Conservation (phyloP, 2,888 invertebrate genomes). For the Drosophila nigritarsus region DNA sequence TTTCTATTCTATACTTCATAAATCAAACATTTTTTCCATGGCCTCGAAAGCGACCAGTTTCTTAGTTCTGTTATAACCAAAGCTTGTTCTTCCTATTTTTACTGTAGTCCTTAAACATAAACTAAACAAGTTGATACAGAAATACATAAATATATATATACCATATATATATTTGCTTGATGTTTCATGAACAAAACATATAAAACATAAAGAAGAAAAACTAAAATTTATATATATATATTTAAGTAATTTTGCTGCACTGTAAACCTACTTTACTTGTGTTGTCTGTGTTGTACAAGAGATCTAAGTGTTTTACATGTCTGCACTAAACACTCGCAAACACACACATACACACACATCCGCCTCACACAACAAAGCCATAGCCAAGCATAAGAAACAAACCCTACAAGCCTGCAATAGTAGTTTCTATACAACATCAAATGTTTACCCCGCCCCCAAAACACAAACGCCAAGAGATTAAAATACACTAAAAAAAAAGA, state of each 20-base stretch:
- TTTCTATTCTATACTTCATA: slow-evolving; percentile 1
- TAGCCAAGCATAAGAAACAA: slow-evolving; percentile 25
- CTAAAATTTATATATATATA: slow-evolving; percentile 9
- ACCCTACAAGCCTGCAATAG: slow-evolving; percentile 61
- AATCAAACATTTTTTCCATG: slow-evolving; percentile 13
- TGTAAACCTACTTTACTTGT: slow-evolving; percentile 22
- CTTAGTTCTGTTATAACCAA: slow-evolving; percentile 67
- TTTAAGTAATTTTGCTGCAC: slow-evolving; percentile 26
- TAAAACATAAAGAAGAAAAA: slow-evolving; percentile 1
- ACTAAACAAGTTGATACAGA: slow-evolving; percentile 18
- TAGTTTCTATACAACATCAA: slow-evolving; percentile 63
- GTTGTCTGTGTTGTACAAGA: slow-evolving; percentile 31
- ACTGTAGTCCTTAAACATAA: slow-evolving; percentile 48
- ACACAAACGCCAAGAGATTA: slow-evolving; percentile 61
- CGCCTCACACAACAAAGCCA: slow-evolving; percentile 18
- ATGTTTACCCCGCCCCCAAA: slow-evolving; percentile 38
- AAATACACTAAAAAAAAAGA: slow-evolving; percentile 36
- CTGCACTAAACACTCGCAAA: slow-evolving; percentile 23
- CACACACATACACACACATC: not conserved
- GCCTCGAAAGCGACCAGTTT: slow-evolving; percentile 9
- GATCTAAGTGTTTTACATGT: slow-evolving; percentile 40
- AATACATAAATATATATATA: slow-evolving; percentile 11
- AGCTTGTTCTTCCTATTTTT: slow-evolving; percentile 72
- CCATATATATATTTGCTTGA: slow-evolving; percentile 23
- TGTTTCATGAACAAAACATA: slow-evolving; percentile 34